These are phyloP conservation scores for Anneissia japonica DNA, from an alignment of 35 echinoderm and acorn worm species.

Conservation along the genomic window DNA sequence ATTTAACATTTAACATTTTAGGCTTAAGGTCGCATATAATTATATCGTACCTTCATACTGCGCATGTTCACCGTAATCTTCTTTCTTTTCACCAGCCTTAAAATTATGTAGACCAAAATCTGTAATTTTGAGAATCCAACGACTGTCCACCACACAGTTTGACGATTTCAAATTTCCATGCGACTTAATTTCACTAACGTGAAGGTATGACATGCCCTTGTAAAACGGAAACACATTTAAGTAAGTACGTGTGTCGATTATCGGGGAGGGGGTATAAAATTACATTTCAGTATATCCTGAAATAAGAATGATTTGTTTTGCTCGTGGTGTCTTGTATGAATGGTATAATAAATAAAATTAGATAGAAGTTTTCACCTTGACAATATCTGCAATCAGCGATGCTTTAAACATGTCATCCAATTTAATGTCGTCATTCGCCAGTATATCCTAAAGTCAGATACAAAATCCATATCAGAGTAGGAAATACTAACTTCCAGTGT, in stretches of 20 bases:
- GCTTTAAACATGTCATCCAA: slow-evolving; percentile 97
- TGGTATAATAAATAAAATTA: too few species aligned
- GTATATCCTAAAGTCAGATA: slow-evolving; percentile 64
- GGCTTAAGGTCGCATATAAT: too few species aligned
- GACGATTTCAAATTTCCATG: slow-evolving; percentile 84
- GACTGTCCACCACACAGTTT: slow-evolving; percentile 87
- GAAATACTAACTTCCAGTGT: background rate
- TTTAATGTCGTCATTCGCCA: slow-evolving; percentile 96
- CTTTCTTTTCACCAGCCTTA: slow-evolving; percentile 50
- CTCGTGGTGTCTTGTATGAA: too few species aligned
- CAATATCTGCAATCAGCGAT: slow-evolving; percentile 71
- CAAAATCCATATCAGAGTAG: too few species aligned
- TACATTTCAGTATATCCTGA: too few species aligned
- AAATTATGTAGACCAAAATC: slow-evolving; percentile 80
- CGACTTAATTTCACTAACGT: slow-evolving; percentile 51
- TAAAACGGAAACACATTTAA: background rate
- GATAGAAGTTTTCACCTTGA: slow-evolving; percentile 92
- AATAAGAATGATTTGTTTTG: too few species aligned
- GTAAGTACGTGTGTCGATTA: too few species aligned
- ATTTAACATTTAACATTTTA: too few species aligned
- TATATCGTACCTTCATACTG: slow-evolving; percentile 82
- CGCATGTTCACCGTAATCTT: slow-evolving; percentile 75
- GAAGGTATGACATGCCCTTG: slow-evolving; percentile 79
- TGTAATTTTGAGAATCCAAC: slow-evolving; percentile 91
- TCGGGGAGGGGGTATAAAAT: too few species aligned